phyloP scores from a whole-genome alignment of 1,140 invertebrate genomes.

The Achatina immaculata region DNA sequence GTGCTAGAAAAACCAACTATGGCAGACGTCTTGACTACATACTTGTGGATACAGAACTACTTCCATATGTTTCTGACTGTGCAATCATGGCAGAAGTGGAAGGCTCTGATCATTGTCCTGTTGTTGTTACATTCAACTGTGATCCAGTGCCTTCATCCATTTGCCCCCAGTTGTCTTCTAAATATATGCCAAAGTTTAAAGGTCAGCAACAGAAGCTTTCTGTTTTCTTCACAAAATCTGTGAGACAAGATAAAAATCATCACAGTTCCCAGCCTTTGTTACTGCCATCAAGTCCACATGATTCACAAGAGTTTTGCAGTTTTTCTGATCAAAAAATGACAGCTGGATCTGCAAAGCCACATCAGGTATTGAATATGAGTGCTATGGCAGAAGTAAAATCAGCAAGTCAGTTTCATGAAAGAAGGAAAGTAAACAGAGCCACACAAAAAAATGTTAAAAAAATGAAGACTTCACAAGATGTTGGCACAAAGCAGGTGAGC shows the following conservation, averaged over 20 bases:
- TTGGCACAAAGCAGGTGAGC: conserved; percentile 42
- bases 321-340: neutral
- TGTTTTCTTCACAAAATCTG: conserved; percentile 66
- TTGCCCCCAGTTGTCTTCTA: conserved; percentile 72
- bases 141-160: conserved; percentile 58
- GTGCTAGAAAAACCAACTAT: conserved; percentile 75
- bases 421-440: neutral
- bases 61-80: conserved; percentile 65
- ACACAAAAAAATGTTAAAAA: conserved; percentile 25
- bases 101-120: conserved; percentile 77
- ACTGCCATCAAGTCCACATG: neutral
- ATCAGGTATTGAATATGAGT: neutral
- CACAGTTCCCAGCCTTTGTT: neutral
- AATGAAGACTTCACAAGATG: conserved; percentile 6
- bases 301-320: neutral
- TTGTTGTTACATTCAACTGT: conserved; percentile 68
- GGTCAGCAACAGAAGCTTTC: conserved; percentile 74
- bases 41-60: conserved; percentile 68
- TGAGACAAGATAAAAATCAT: conserved; percentile 9
- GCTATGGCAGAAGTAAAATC: neutral
- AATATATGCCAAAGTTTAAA: conserved; percentile 74
- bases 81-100: conserved; percentile 72
- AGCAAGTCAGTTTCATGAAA: neutral
- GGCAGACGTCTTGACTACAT: conserved; percentile 77
- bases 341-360: neutral